Percentiles rank a stretch among this genome's conserved stretches.
Conservation (phyloP, 2,888 invertebrate genomes). For the Lysandra coridon region DNA sequence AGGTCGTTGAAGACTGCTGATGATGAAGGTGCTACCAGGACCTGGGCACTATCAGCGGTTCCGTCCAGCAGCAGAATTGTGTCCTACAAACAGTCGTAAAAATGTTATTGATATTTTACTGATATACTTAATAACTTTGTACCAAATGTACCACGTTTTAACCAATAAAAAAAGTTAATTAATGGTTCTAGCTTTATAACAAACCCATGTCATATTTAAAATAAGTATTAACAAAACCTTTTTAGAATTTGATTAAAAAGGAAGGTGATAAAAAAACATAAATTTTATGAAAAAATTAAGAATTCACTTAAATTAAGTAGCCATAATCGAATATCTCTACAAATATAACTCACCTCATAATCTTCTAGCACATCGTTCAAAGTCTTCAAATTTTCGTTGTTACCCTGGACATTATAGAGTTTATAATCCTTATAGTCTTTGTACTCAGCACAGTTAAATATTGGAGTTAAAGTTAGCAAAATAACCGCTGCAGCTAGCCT, state of each 20-base stretch:
- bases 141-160: too few relatives aligned
- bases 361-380: slow-evolving; percentile 36
- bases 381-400: slow-evolving; percentile 33
- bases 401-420: slow-evolving; percentile 40
- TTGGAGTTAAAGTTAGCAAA: not conserved
- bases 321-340: too few relatives aligned
- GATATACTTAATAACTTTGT: too few relatives aligned
- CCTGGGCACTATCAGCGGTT: slow-evolving; percentile 39
- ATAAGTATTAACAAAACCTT: too few relatives aligned
- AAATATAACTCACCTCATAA: slow-evolving; percentile 48
- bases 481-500: slow-evolving; percentile 3
- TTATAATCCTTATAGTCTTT: slow-evolving; percentile 43
- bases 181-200: too few relatives aligned
- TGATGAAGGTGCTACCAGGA: slow-evolving; percentile 55
- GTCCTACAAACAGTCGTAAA: slow-evolving; percentile 46
- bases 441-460: slow-evolving; percentile 29
- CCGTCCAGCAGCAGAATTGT: slow-evolving; percentile 45
- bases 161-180: too few relatives aligned
- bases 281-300: too few relatives aligned
- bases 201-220: too few relatives aligned
- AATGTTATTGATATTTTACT: too few relatives aligned
- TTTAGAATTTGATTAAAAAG: too few relatives aligned
- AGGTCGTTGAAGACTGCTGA: slow-evolving; percentile 48
- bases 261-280: too few relatives aligned
- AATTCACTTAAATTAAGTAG: too few relatives aligned